Evolutionary conservation across 2,113 vertebrate genomes (phyloP), one percentile per base, ranked within the genome.

Genomic region (Eolophus roseicapilla): DNA sequence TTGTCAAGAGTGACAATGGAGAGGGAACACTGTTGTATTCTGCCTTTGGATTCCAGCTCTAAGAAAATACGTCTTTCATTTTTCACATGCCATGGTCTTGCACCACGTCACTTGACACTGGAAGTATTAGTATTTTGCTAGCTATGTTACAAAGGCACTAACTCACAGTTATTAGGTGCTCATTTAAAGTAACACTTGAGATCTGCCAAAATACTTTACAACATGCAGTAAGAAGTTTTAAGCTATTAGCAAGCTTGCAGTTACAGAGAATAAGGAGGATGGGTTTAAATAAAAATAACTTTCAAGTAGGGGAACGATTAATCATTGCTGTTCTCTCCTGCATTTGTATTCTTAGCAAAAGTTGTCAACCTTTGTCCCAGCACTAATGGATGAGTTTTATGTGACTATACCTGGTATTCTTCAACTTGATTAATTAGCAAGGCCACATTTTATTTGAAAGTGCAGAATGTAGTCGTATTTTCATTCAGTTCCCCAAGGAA

Each of bases 341-440:
- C 78, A 4, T 83, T 88, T 89, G 41, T 81, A 80, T 80, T 94
- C 88, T 87, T 78, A 93, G 59, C 63, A 53, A 69, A 93, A 94
- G 86, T 74, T 95, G 67, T 89, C 95, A 96, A 85, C 70, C 67
- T 95, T 92, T 93, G 77, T 59, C 80, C 76, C 53, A 79, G 59
- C n/a, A 82, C 69, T 94, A 96, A 93, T 52, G 62, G 59, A 59
- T 24, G 67, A 95, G 20, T 80, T 96, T 83, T 88, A 90, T 79
- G 74, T 57, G 82, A 91, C 85, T 83, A 52, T 88, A 88, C 49
- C 8, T 87, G 63, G 69, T 91, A 93, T 87, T 87, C 92, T 84
- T 88, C 69, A 93, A 92, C 78, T 79, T 92, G 76, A 94, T 95
- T 95, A 97, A 96, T 95, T 94, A 95, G 52, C 47, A 93, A 86